phyloP scores from a whole-genome alignment of 2,888 invertebrate genomes.

The Scaptomyza tumidula region DNA sequence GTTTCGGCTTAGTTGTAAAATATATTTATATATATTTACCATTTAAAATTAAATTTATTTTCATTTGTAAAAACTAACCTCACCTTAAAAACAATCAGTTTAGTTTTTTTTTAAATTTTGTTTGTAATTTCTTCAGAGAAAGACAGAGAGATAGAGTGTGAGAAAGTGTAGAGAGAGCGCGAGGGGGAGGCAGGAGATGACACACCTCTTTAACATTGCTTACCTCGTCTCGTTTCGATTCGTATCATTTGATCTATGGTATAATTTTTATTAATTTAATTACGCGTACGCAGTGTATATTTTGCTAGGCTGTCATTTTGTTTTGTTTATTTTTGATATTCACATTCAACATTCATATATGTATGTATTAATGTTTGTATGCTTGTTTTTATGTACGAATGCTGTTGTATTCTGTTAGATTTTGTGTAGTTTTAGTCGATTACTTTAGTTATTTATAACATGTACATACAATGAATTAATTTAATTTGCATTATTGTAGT shows the following conservation, averaged over 20 bases:
- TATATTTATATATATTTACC: slow-evolving; percentile 62
- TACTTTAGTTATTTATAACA: slow-evolving; percentile 77
- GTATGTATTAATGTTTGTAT: slow-evolving; percentile 8
- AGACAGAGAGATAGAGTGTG: slow-evolving; percentile 32
- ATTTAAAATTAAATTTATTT: slow-evolving; percentile 47
- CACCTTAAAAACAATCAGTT: slow-evolving; percentile 76
- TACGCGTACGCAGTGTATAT: slow-evolving; percentile 75
- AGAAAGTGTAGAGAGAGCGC: slow-evolving; percentile 17
- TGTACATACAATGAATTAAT: slow-evolving; percentile 72
- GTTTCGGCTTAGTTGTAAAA: slow-evolving; percentile 70
- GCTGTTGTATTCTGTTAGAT: slow-evolving; percentile 45
- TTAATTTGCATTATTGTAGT: slow-evolving; percentile 60
- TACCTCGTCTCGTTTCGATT: neutral
- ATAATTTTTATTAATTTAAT: slow-evolving; percentile 56
- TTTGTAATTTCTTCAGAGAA: slow-evolving; percentile 40
- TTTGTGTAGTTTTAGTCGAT: slow-evolving; percentile 50
- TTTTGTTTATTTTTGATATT: slow-evolving; percentile 60
- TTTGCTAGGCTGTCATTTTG: slow-evolving; percentile 68
- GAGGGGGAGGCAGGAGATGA: slow-evolving; percentile 17
- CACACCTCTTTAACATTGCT: neutral
- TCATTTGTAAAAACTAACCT: slow-evolving; percentile 59
- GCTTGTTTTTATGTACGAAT: neutral
- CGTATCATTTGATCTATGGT: slow-evolving; percentile 36
- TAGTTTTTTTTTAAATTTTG: slow-evolving; percentile 50
- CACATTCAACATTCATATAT: slow-evolving; percentile 64